phyloP scores from a whole-genome alignment of 2,888 invertebrate species.

The Xestoiulus laeticollis region DNA sequence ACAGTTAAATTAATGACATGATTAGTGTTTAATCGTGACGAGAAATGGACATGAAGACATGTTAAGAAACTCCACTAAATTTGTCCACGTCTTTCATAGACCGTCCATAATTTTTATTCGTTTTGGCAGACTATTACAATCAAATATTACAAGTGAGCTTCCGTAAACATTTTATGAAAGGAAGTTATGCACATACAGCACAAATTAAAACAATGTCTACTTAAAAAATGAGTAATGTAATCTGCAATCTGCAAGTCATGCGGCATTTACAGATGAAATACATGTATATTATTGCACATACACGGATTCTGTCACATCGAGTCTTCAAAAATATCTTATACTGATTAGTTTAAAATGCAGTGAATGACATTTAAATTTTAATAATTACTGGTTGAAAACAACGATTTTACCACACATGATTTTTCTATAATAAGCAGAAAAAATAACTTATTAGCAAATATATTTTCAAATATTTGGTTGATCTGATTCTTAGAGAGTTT shows the following conservation, averaged over 20 bases:
- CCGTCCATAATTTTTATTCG: neutral
- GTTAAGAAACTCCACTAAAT: neutral
- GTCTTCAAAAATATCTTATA: neutral
- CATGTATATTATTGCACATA: slow-evolving; percentile 30
- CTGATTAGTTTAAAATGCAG: neutral
- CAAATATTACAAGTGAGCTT: neutral
- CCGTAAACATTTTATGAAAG: neutral
- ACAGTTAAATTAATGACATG: neutral
- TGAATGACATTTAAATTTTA: neutral
- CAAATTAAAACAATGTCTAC: neutral
- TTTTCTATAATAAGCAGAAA: too few relatives aligned
- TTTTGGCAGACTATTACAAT: neutral
- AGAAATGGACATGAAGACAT: neutral
- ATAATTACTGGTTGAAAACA: slow-evolving; percentile 17
- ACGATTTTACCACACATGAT: neutral
- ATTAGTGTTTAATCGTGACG: neutral
- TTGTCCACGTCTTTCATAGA: neutral
- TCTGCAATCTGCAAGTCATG: slow-evolving; percentile 7
- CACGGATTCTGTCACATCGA: neutral
- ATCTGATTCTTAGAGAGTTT: too few relatives aligned
- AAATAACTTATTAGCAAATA: too few relatives aligned
- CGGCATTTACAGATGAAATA: slow-evolving; percentile 25
- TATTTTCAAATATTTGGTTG: too few relatives aligned
- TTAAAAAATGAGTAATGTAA: neutral
- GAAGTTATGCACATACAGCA: neutral